Percentiles rank a stretch among this genome's conserved stretches.
Conservation (phyloP, 2,113 vertebrate genomes). For the Ciconia stormi region DNA sequence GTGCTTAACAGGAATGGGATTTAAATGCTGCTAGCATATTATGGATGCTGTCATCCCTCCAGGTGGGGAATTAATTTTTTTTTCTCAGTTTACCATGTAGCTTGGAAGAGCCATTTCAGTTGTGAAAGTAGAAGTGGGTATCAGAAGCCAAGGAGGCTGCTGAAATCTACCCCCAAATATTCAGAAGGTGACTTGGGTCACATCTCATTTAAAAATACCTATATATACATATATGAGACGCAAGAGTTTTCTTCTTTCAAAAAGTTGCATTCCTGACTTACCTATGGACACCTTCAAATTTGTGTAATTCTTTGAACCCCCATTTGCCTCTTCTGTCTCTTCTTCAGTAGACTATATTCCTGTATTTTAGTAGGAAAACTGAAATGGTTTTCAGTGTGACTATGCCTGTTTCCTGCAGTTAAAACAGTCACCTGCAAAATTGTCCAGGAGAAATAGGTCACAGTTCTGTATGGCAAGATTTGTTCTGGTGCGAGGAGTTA, state of each 20-base stretch:
- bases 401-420: constrained; percentile 4
- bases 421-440: constrained; percentile 23
- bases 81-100: constrained; percentile 57
- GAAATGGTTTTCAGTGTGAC: not conserved
- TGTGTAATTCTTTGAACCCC: constrained; percentile 1
- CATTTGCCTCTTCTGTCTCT: constrained; percentile 10
- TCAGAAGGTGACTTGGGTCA: constrained; percentile 7
- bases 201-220: constrained; percentile 18
- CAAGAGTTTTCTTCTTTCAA: constrained; percentile 19
- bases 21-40: constrained; percentile 71
- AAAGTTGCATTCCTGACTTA: constrained; percentile 21
- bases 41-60: constrained; percentile 42
- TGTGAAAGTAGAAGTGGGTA: constrained; percentile 33
- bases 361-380: constrained; percentile 46
- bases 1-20: constrained; percentile 62
- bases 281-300: constrained; percentile 10
- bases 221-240: not conserved
- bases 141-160: constrained; percentile 42
- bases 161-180: not conserved
- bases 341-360: constrained; percentile 43
- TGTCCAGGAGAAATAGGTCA: constrained; percentile 4
- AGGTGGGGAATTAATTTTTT: constrained; percentile 49
- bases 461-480: not conserved
- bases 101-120: constrained; percentile 58
- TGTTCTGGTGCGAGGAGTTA: not conserved